Percentiles rank a stretch among this genome's conserved stretches.
Conservation (phyloP, 1,140 invertebrate genomes). For the Maconellicoccus hirsutus region DNA sequence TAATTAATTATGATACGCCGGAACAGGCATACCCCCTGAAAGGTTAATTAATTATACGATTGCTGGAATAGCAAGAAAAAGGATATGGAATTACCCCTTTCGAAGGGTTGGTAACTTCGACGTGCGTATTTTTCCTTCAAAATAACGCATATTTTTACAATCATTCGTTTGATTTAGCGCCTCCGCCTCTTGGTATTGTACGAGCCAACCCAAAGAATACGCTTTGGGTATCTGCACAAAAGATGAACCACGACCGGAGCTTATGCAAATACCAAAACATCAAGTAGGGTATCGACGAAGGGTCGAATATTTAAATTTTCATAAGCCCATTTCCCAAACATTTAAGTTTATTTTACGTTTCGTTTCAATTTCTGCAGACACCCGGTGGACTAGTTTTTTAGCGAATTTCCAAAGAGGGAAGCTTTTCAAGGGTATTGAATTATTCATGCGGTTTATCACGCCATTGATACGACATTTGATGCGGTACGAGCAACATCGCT, state of each 20-base stretch:
- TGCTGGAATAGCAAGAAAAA: not conserved
- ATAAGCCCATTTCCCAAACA: not conserved
- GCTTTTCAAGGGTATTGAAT: not conserved
- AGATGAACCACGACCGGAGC: not conserved
- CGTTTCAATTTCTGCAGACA: constrained; percentile 1
- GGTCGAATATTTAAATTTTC: not conserved
- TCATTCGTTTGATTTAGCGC: no score
- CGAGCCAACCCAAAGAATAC: not conserved
- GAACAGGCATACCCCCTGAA: not conserved
- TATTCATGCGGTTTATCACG: not conserved
- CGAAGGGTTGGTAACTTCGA: no score
- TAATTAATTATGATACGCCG: not conserved
- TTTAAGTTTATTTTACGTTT: constrained; percentile 5
- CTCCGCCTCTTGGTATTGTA: no score
- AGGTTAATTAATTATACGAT: constrained; percentile 9
- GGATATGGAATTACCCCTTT: not conserved
- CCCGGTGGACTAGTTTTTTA: not conserved
- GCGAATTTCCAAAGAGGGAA: not conserved
- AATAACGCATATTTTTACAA: not conserved
- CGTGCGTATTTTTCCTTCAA: no score
- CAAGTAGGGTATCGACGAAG: not conserved
- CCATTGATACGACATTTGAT: not conserved
- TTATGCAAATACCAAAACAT: not conserved
- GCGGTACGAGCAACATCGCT: not conserved
- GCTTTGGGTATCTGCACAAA: not conserved